These are phyloP conservation scores for Drosophila phalerata DNA, from an alignment of 2,888 invertebrate genomes.

Conservation along the genomic window DNA sequence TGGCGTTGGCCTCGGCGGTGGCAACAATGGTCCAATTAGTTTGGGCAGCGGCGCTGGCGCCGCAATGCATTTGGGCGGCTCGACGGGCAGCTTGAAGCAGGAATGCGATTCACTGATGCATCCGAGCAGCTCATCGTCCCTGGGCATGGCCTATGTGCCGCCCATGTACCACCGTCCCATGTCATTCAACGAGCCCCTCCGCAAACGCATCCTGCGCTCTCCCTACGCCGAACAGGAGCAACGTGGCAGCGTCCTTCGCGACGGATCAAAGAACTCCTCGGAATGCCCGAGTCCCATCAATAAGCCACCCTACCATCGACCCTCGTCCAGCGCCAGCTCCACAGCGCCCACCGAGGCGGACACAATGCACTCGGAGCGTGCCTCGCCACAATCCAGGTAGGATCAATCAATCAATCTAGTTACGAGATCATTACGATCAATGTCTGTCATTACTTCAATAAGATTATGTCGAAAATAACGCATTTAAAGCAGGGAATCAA, in stretches of 20 bases:
- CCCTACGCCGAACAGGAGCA: slow-evolving; percentile 86
- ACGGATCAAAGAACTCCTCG: slow-evolving; percentile 86
- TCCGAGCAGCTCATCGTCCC: slow-evolving; percentile 81
- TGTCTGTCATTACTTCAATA: too few species aligned
- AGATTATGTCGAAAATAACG: too few species aligned
- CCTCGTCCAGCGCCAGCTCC: slow-evolving; percentile 85
- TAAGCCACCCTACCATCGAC: slow-evolving; percentile 84
- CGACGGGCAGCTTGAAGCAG: slow-evolving; percentile 84
- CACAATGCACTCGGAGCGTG: slow-evolving; percentile 85
- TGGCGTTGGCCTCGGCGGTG: slow-evolving; percentile 53
- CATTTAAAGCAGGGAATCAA: too few species aligned
- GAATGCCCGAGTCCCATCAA: slow-evolving; percentile 86
- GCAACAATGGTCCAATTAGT: slow-evolving; percentile 84
- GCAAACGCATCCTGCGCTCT: slow-evolving; percentile 87
- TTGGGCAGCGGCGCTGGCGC: slow-evolving; percentile 79
- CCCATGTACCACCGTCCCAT: slow-evolving; percentile 85
- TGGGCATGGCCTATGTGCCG: slow-evolving; percentile 85
- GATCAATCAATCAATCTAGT: neutral
- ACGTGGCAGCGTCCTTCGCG: slow-evolving; percentile 89
- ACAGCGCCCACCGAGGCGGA: slow-evolving; percentile 86
- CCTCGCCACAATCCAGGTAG: slow-evolving; percentile 85
- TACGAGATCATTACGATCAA: neutral
- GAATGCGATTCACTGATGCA: slow-evolving; percentile 86
- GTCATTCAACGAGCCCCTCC: slow-evolving; percentile 85
- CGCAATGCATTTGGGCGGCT: slow-evolving; percentile 75